Evolutionary conservation across 2,113 vertebrate genomes (phyloP).

Genomic region (Phalacrocorax aristotelis): DNA sequence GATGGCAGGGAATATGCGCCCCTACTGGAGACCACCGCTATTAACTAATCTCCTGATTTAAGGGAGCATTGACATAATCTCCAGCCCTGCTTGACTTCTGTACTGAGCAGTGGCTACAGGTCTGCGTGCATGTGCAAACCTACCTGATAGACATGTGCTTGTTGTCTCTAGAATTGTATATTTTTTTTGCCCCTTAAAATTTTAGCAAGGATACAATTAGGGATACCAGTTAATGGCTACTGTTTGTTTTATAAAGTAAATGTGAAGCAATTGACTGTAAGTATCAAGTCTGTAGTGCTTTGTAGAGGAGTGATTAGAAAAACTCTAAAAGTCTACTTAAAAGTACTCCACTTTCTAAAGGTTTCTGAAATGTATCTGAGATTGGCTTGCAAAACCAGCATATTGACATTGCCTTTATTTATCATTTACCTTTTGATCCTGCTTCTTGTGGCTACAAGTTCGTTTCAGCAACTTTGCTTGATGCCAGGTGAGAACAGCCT

Average conservation of each 20-base stretch:
- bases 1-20: not conserved
- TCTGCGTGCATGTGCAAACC: not conserved
- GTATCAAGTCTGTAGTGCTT: not conserved
- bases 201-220: not conserved
- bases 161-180: not conserved
- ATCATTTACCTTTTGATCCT: not conserved
- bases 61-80: not conserved
- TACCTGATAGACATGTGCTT: not conserved
- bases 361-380: not conserved
- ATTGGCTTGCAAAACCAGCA: not conserved
- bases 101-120: not conserved
- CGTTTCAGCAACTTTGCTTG: not conserved
- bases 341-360: not conserved
- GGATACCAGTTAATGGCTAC: not conserved
- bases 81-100: not conserved
- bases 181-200: not conserved
- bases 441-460: not conserved
- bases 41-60: not conserved
- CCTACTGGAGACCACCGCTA: not conserved
- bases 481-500: not conserved
- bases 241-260: slow-evolving; percentile 28
- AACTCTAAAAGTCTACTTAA: not conserved
- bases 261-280: not conserved
- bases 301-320: not conserved
- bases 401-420: not conserved